Base-by-base conservation (phyloP, 1,140 invertebrate genomes). In the Elysia chlorotica region DNA sequence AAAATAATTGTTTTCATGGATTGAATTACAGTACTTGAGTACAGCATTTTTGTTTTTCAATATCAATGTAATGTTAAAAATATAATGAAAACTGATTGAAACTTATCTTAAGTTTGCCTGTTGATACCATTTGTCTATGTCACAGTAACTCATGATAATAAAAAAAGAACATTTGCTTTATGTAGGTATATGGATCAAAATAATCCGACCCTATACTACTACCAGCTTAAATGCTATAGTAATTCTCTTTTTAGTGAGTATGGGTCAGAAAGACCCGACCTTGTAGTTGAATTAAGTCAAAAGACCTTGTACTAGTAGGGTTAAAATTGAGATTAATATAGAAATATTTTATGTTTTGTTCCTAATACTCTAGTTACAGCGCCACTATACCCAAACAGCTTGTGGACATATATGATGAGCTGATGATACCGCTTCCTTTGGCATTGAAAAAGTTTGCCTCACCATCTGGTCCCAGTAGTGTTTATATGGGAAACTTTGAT, bases 381-480 rank as follows among this genome's bases (percentile, higher is more conserved):
- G 5, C 65, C 38, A 78, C 74, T 30, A 33, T 83, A 37, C 81
- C 83, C 10, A 72, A 77, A 41, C 73, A 77, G 10, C 75, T 84
- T 56, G 77, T 76, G 14, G 78, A 70, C 57, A 74, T 84, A 14
- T 83, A 80, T 74, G 82, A 83, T 78, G 82, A 83, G 31, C 70
- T 84, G 28, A 83, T 82, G 81, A 79, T 82, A 68, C 82, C 81
- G 14, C 65, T 81, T 23, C 83, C 83, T 17, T 68, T 68, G 10
- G 62, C 37, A 1, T 70, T 83, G 21, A 77, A 79, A 30, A 71
- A 71, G 23, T 75, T 83, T 56, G 56, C 78, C 6, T 81, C 79
- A 2, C 80, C 80, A 28, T 61, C 72, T 23, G 59, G 38, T 14
- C 79, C 79, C 0, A 57, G 56, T 30, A 68, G 33, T n/a, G 28